Conservation (phyloP, 2,888 invertebrate genomes). For the Oscheius onirici region DNA sequence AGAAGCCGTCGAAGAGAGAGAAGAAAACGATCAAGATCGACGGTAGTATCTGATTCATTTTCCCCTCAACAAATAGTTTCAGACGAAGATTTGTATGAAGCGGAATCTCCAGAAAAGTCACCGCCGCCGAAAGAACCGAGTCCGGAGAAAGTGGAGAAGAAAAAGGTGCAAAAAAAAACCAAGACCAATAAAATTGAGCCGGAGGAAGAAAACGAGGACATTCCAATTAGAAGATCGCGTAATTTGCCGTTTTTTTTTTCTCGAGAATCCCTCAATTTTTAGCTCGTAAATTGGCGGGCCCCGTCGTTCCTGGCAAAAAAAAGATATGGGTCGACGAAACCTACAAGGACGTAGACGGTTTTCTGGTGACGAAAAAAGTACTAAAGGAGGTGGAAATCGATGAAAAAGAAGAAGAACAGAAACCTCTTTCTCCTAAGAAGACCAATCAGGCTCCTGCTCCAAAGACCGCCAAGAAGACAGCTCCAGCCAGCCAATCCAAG, state of each 20-base stretch:
- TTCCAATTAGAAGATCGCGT: conserved; percentile 15
- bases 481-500: conserved; percentile 30
- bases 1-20: neutral
- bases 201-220: neutral
- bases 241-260: neutral
- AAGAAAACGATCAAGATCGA: neutral
- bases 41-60: neutral
- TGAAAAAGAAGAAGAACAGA: conserved; percentile 8
- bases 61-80: neutral
- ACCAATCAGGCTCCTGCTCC: neutral
- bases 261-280: neutral
- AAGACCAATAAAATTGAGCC: neutral
- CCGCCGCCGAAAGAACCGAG: neutral
- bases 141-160: conserved; percentile 5
- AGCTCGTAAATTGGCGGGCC: conserved; percentile 4
- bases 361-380: conserved; percentile 27
- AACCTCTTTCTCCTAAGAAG: conserved; percentile 19
- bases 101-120: conserved; percentile 9
- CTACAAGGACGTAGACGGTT: conserved; percentile 28
- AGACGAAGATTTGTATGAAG: conserved; percentile 21
- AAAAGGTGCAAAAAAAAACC: neutral
- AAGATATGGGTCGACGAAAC: conserved; percentile 12
- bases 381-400: conserved; percentile 24
- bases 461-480: conserved; percentile 15
- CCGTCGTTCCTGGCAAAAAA: conserved; percentile 16